phyloP scores from a whole-genome alignment of 2,113 vertebrate genomes.

The Myiozetetes cayanensis region DNA sequence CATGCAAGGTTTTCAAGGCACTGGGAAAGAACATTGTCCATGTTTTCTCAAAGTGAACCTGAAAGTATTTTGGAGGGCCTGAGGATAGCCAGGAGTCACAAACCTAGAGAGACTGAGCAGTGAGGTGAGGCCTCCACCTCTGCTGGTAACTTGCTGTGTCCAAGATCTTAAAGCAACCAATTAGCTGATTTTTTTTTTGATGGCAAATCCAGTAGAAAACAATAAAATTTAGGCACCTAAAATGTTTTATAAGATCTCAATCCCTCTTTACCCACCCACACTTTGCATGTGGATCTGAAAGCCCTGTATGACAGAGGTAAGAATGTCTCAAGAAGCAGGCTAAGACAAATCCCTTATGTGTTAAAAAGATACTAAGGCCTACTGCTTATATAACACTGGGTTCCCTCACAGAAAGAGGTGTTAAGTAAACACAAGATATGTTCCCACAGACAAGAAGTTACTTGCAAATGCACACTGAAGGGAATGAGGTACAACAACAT shows the following conservation, averaged over 20 bases:
- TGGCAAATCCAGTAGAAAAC: not conserved
- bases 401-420: not conserved
- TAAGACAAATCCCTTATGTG: not conserved
- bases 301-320: not conserved
- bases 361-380: not conserved
- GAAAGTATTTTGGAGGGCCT: not conserved
- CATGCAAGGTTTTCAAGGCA: not conserved
- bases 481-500: accelerated
- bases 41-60: not conserved
- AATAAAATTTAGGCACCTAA: not conserved
- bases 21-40: not conserved
- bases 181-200: not conserved
- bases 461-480: not conserved
- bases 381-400: not conserved
- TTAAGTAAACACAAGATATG: not conserved
- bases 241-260: not conserved
- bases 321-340: not conserved
- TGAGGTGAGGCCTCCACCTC: not conserved
- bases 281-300: not conserved
- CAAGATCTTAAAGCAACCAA: not conserved
- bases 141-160: not conserved
- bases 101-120: accelerated
- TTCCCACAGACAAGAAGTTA: not conserved
- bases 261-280: not conserved
- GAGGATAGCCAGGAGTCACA: not conserved